Base-by-base conservation (phyloP, 2,113 vertebrate genomes). In the Hirundichthys speculiger region DNA sequence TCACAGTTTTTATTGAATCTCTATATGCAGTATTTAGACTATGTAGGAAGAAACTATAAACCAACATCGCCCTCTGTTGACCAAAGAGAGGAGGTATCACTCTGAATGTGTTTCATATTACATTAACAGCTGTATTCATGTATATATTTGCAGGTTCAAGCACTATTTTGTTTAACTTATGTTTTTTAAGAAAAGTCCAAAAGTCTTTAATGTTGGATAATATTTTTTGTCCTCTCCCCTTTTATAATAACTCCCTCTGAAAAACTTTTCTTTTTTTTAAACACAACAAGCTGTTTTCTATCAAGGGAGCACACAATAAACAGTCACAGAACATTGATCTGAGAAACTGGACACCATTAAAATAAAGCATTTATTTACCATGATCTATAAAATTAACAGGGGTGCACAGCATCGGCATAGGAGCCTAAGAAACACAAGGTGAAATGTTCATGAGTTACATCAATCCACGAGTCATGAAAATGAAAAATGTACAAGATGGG, bases 31-130 rank as follows among this genome's bases (percentile, higher is more conserved):
- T 25, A 25, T 59, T 63, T 16, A 43, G 18, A 30, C 16, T 4
- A 14, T 10, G 4, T 27, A 20, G 2, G 7, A 2, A 20, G 2
- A 8, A 6, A 69, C 71, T 5, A 43, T 60, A 47, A 20, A 62
- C 9, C 45, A 76, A 77, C 53, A 72, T 8, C 52, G 8, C 61
- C 2, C 57, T 63, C 86, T 90, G 4, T 40, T 79, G 85, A 77
- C 5, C 3, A 16, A 25, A 55, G 0, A 10, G 0, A 4, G 13
- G 5, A 50, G 73, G 20, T 53, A 61, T 76, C 14, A 60, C 19
- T 20, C 9, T 46, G 10, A 9, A 46, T 43, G 15, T n/a, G n/a
- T n/a, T n/a, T n/a, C n/a, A n/a, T n/a, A n/a, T n/a, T n/a, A 43
- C 41, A 7, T 24, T 25, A 34, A 34, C 11, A 5, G 9, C 30